Base-by-base conservation (phyloP, 2,888 invertebrate species). In the Patella ulyssiponensis region DNA sequence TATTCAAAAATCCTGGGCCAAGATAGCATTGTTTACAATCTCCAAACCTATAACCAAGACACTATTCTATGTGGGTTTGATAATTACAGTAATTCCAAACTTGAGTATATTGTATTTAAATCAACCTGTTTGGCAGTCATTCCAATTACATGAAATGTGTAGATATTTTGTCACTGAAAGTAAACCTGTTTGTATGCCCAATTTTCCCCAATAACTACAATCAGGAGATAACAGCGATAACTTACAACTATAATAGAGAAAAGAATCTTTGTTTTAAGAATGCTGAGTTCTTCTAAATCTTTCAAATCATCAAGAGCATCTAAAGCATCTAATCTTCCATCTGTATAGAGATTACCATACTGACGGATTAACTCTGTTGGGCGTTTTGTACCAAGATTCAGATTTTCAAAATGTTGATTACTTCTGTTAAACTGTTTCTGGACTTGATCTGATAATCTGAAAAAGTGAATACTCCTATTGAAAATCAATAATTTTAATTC, bases 201-300 rank as follows among this genome's bases (percentile, higher is more conserved):
- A 9, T 44, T 44, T 44, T 4, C 44, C 44, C 44, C 44, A 44
- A 44, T 44, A 44, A 44, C 0, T 0, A 44, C 3, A 4, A 44
- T 44, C 44, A 44, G 33, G 33, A 33, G 33, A 33, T 7, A 44
- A 44, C 44, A 44, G 33, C 44, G 9, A 44, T 44, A 44, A 90
- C 96, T 95, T 93, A 98, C 98, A 93, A 98, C 98, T 86, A 97
- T 95, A 79, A 98, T 96, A 79, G 98, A 98, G 93, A 98, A 98
- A 83, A 98, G 94, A 84, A 98, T 96, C 94, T 98, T 98, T 87
- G 95, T 95, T 93, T 98, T 98, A 83, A 98, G 94, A 89, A 97
- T 96, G 79, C 96, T 95, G 17, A 96, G 96, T 84, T 96, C 95
- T 77, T 94, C 94, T 77, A 98, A 94, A 82, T 96, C 95, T 14